Percentiles rank a stretch among this genome's conserved stretches.
Evolutionary conservation across 2,888 invertebrate species (phyloP).

Genomic region (Koerneria pararmatus): DNA sequence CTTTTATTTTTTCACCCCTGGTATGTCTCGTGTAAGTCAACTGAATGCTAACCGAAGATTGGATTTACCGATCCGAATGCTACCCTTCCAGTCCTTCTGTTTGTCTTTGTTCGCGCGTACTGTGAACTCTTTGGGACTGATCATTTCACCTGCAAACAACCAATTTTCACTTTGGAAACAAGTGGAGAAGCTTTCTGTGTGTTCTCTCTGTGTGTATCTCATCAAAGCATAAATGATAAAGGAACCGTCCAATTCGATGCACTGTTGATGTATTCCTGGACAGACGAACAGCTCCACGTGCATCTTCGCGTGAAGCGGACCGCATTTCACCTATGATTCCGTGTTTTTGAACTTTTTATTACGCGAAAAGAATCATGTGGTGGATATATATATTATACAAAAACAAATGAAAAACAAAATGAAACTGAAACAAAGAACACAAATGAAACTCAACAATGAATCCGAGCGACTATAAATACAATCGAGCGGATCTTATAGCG

Average conservation of each 20-base stretch:
- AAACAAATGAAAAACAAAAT: too few relatives aligned
- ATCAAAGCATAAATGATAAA: not conserved
- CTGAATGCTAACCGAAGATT: constrained; percentile 45
- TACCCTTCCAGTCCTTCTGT: constrained; percentile 64
- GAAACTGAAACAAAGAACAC: too few relatives aligned
- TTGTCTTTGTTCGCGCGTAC: constrained; percentile 62
- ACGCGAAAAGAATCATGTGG: too few relatives aligned
- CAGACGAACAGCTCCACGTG: constrained; percentile 60
- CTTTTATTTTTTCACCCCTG: too few relatives aligned
- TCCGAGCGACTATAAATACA: too few relatives aligned
- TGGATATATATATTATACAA: too few relatives aligned
- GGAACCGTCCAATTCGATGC: constrained; percentile 60
- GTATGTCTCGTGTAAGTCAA: too few relatives aligned
- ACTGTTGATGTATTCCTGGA: constrained; percentile 63
- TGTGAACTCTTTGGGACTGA: constrained; percentile 62
- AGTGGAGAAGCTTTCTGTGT: not conserved
- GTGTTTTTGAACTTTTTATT: too few relatives aligned
- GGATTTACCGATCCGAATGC: constrained; percentile 60
- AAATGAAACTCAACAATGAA: too few relatives aligned
- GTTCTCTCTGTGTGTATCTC: constrained; percentile 3
- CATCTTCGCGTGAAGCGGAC: constrained; percentile 52
- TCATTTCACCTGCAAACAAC: constrained; percentile 49
- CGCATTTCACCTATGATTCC: constrained; percentile 59
- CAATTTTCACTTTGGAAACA: not conserved
- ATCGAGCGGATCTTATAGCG: too few relatives aligned